Base-by-base conservation (phyloP, 2,888 invertebrate genomes). In the Hyppa rectilinea region DNA sequence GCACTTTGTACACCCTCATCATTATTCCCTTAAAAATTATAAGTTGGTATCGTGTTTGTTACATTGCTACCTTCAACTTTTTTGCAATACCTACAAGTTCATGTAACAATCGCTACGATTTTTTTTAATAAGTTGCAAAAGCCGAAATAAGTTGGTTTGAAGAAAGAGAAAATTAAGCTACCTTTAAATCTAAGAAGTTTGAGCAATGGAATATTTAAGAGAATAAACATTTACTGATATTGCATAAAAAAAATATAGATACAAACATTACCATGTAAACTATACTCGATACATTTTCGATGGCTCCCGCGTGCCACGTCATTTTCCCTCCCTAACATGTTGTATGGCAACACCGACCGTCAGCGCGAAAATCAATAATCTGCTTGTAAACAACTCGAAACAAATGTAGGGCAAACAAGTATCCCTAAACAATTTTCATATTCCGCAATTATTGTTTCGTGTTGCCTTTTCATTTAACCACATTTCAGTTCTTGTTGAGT, bases 331-430 rank as follows among this genome's bases (percentile, higher is more conserved):
- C 74, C 76, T 71, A 52, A 62, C 53, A 47, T 10, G 7, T 63
- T 61, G 64, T 49, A 78, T 82, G 80, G 86, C 82, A 82, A 73
- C 88, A 69, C 83, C 72, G 81, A 7, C 50, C 52, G 23, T 72
- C 67, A 67, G 83, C 83, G 82, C 80, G 89, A 94, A 94, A 94
- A 95, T 95, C 94, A 92, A 95, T 95, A 94, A 85, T 79, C 80
- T 86, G 94, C 94, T 95, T 96, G 96, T 96, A 96, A 96, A 96
- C 95, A 96, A 93, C 90, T 87, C 83, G 86, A 88, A 72, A 83
- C 85, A 85, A 88, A 92, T 92, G 90, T 91, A 89, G 90, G 87
- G 85, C 89, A 89, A 90, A 91, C 88, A 89, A 87, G 80, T 76
- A 84, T 84, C 83, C 77, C 76, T 85, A 81, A 47, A 89, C 88